Evolutionary conservation across 2,797 vertebrate genomes (phyloP).

Genomic region (Clamator glandarius): DNA sequence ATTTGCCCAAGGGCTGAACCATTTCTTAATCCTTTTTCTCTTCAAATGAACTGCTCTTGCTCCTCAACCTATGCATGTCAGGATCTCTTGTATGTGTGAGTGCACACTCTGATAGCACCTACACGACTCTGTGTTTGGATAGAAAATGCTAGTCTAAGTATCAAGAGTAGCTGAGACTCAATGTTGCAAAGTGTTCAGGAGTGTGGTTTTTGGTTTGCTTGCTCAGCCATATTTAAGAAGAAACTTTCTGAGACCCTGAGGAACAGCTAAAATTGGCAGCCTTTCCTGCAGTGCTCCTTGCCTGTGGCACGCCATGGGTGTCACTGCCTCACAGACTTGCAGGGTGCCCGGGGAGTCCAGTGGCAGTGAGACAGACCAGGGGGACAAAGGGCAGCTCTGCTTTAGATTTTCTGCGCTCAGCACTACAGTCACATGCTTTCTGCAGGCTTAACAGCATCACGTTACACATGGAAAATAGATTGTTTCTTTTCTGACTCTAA

Average conservation of each 20-base stretch:
- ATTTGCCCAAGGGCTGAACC: neutral
- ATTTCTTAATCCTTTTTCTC: neutral
- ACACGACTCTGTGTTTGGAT: neutral
- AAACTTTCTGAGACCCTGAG: neutral
- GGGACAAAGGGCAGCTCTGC: neutral
- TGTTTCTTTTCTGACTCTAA: neutral
- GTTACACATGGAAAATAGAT: neutral
- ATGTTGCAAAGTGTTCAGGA: neutral
- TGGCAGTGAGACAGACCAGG: neutral
- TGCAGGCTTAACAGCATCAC: neutral
- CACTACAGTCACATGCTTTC: neutral
- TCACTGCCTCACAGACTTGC: neutral
- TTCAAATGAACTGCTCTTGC: neutral
- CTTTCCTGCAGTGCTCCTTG: neutral
- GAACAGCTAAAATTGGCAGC: neutral
- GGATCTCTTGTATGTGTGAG: neutral
- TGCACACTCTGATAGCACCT: neutral
- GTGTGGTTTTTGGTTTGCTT: neutral
- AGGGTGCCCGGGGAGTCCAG: neutral
- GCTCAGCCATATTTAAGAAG: neutral
- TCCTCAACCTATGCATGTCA: neutral
- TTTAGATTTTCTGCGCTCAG: neutral
- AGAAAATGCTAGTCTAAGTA: neutral
- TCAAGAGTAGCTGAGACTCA: neutral
- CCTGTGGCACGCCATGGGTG: fast-evolving